phyloP scores from a whole-genome alignment of 2,888 invertebrate genomes.

The Diarsia rubi region DNA sequence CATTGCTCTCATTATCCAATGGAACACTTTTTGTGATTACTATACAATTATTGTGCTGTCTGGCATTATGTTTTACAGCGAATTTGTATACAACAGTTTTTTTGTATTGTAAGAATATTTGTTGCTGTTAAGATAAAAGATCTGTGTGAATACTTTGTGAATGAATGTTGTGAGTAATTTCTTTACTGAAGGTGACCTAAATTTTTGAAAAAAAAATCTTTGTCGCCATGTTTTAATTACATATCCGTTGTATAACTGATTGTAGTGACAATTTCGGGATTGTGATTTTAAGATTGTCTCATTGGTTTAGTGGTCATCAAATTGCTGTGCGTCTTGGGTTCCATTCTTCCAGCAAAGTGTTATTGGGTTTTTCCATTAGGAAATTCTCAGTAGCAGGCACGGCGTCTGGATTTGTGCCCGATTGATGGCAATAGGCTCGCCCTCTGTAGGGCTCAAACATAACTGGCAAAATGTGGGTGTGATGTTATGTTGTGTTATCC shows the following conservation, averaged over 20 bases:
- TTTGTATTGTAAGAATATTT: conserved; percentile 20
- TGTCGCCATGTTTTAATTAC: background rate
- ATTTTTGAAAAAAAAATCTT: background rate
- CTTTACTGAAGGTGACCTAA: background rate
- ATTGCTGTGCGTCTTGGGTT: too few relatives aligned
- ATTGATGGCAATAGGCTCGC: too few relatives aligned
- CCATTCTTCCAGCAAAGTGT: too few relatives aligned
- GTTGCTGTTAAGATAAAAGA: conserved; percentile 25
- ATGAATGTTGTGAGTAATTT: conserved; percentile 28
- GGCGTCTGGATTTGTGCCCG: too few relatives aligned
- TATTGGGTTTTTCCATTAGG: too few relatives aligned
- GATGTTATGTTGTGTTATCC: too few relatives aligned
- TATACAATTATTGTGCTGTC: conserved; percentile 42
- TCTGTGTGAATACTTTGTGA: conserved; percentile 23
- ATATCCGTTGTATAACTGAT: background rate
- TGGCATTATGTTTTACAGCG: conserved; percentile 20
- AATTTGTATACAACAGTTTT: conserved; percentile 17
- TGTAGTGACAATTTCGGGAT: background rate
- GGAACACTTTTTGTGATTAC: conserved; percentile 69
- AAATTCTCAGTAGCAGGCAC: too few relatives aligned
- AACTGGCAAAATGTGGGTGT: too few relatives aligned
- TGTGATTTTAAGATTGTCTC: background rate
- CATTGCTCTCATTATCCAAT: conserved; percentile 78
- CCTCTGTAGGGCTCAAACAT: too few relatives aligned
- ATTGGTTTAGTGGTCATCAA: too few relatives aligned